Conservation (phyloP, 1,140 invertebrate species). For the Arctopsyche grandis region DNA sequence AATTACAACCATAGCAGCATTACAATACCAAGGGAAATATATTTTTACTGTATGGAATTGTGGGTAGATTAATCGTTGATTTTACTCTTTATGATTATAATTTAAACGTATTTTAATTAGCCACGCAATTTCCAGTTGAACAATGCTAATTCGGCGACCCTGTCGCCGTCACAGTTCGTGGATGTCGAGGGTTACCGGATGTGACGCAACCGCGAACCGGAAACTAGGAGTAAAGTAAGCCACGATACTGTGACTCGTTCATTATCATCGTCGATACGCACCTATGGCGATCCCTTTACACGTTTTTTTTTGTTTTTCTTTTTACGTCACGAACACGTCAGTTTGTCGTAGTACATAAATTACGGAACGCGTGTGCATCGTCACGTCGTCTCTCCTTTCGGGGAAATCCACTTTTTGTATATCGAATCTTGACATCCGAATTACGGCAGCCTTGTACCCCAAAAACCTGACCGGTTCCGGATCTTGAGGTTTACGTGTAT, state of each 20-base stretch:
- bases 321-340: no score
- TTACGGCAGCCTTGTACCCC: background rate
- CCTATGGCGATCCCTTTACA: background rate
- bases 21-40: no score
- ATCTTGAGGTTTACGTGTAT: background rate
- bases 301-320: no score
- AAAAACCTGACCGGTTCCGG: background rate
- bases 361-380: background rate
- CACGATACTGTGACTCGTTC: background rate
- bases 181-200: background rate
- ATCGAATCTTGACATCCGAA: background rate
- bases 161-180: background rate
- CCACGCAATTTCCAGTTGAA: no score
- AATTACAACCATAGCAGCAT: no score
- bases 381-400: background rate
- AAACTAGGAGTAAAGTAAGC: background rate
- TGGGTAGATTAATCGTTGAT: no score
- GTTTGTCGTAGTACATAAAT: no score
- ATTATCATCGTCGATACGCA: background rate
- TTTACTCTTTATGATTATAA: no score
- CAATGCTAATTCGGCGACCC: background rate
- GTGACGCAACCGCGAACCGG: conserved; percentile 9
- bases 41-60: no score
- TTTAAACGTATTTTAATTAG: no score
- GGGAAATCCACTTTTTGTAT: conserved; percentile 2